Evolutionary conservation across 2,888 invertebrate genomes (phyloP), one percentile per base, ranked within the genome.

Genomic region (Eulithis testata): DNA sequence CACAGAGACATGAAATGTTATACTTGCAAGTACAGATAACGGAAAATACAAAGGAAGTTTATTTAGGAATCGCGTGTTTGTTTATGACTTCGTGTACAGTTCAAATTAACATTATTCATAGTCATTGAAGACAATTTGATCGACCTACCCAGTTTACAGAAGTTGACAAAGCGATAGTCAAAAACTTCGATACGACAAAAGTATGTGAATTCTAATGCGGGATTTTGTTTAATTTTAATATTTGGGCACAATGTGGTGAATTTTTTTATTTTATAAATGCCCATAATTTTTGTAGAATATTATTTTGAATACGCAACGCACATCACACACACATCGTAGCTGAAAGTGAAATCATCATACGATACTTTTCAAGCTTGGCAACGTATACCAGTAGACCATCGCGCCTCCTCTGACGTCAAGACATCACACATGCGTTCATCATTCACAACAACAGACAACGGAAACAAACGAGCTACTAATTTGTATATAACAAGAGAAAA

Each of bases 381-480:
- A 70, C 71, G 69, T 60, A 73, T 62, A 56, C 61, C 51, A 61
- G 72, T 85, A 83, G 78, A 78, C 79, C 82, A 80, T 79, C 82
- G 82, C 85, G 82, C 85, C 83, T 80, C 81, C 78, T 60, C 66
- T 85, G 86, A 87, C 88, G 86, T 82, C 74, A 78, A 63, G 9
- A 52, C 59, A 27, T 40, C 51, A 73, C 72, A 74, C 70, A 73
- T 66, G 66, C 59, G 60, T 66, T 70, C 71, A 72, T 68, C 69
- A 61, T 71, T 66, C 66, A 73, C 75, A 73, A 75, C 73, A 73
- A 36, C 60, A 63, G 63, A 75, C 69, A 60, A 60, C 64, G 66
- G 70, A 66, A 51, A 68, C 51, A 55, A 65, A 56, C 31, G 51
- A 37, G 12, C n/a, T 11, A 31, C 37, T 31, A 56, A 45, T 47